Conservation (phyloP, 2,888 invertebrate genomes). For the Cylindroiulus punctatus region DNA sequence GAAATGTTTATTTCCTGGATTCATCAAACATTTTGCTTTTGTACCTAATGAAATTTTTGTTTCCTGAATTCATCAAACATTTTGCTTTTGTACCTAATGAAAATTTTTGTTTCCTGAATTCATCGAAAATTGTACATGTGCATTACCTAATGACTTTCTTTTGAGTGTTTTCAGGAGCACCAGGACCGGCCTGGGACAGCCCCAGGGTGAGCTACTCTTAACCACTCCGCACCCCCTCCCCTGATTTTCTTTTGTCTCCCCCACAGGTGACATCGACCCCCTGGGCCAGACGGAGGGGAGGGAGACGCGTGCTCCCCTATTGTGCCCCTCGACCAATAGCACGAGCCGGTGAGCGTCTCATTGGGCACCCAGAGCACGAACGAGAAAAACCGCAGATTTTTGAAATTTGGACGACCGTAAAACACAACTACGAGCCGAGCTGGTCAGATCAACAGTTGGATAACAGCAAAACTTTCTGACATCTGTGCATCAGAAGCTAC, state of each 20-base stretch:
- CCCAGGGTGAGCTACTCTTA: not conserved
- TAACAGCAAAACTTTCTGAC: not conserved
- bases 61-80: too few species aligned
- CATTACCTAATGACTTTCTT: too few species aligned
- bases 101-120: too few species aligned
- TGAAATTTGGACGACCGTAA: not conserved
- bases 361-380: conserved; percentile 22
- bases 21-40: too few species aligned
- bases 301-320: not conserved
- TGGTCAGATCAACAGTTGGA: not conserved
- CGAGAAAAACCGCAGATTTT: not conserved
- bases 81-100: too few species aligned
- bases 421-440: too few species aligned
- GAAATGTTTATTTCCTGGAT: too few species aligned
- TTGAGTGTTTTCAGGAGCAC: too few species aligned
- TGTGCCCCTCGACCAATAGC: not conserved
- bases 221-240: not conserved
- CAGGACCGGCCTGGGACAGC: not conserved
- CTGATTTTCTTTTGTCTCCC: not conserved
- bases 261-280: conserved; percentile 23
- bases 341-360: not conserved
- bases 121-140: too few species aligned
- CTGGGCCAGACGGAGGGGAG: not conserved
- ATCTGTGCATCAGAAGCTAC: not conserved
- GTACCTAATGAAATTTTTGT: too few species aligned